phyloP scores from a whole-genome alignment of 1,140 invertebrate genomes.

The Brachystomella parvula region DNA sequence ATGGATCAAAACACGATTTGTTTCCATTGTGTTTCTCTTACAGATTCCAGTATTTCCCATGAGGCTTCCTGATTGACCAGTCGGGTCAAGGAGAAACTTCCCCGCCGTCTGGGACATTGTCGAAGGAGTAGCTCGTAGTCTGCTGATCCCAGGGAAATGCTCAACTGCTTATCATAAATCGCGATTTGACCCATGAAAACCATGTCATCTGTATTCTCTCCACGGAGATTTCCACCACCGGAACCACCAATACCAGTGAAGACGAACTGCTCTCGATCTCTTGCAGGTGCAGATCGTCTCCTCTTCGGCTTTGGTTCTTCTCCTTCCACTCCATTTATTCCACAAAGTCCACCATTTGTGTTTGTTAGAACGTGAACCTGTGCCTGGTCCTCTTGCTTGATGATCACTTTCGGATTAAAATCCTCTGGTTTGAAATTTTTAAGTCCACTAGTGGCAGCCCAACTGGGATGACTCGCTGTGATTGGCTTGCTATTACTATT shows the following conservation, averaged over 20 bases:
- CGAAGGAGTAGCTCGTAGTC: slow-evolving; percentile 32
- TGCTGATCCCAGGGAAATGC: slow-evolving; percentile 16
- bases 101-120: slow-evolving; percentile 6
- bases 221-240: neutral
- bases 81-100: neutral
- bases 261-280: slow-evolving; percentile 28
- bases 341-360: neutral
- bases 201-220: slow-evolving; percentile 6
- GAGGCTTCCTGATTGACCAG: slow-evolving; percentile 19
- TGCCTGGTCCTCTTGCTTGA: slow-evolving; percentile 3
- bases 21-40: slow-evolving; percentile 11
- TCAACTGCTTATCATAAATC: slow-evolving; percentile 28
- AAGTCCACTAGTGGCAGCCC: neutral
- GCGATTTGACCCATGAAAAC: slow-evolving; percentile 25
- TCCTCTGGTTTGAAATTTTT: neutral
- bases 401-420: slow-evolving; percentile 11
- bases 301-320: slow-evolving; percentile 30
- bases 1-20: neutral
- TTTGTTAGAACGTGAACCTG: neutral
- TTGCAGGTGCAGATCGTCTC: slow-evolving; percentile 22
- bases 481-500: neutral
- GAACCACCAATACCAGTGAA: slow-evolving; percentile 14
- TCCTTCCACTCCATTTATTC: slow-evolving; percentile 12
- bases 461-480: neutral
- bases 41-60: slow-evolving; percentile 24